These are phyloP conservation scores for Synodontis membranacea DNA, from an alignment of 2,113 vertebrate species.

Conservation along the genomic window DNA sequence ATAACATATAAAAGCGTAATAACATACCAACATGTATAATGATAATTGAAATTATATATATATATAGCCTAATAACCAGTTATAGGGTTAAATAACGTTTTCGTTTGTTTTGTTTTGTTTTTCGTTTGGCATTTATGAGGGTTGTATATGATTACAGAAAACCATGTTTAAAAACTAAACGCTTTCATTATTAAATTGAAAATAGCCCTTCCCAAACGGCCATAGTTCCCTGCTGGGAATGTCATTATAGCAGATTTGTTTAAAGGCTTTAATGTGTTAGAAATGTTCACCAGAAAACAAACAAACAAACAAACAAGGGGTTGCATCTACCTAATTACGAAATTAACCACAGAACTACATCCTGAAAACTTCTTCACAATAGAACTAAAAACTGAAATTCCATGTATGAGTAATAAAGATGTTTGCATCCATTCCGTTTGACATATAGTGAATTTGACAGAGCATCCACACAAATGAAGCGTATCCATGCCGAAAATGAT, in stretches of 20 bases:
- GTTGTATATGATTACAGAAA: not conserved
- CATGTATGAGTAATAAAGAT: not conserved
- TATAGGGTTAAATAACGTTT: not conserved
- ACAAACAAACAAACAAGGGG: not conserved
- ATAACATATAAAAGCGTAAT: no score
- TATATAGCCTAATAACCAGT: not conserved
- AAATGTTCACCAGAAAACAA: not conserved
- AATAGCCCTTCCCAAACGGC: not conserved
- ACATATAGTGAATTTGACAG: not conserved
- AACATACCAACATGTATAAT: no score
- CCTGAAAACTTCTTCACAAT: not conserved
- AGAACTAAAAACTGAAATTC: not conserved
- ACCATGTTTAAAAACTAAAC: not conserved
- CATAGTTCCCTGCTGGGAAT: not conserved
- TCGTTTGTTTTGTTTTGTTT: no score
- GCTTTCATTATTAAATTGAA: not conserved
- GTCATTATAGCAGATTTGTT: not conserved
- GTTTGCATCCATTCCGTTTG: not conserved
- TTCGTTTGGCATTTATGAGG: not conserved
- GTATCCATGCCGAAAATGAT: conserved; percentile 41
- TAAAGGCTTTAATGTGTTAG: not conserved
- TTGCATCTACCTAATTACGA: not conserved
- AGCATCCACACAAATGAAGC: conserved; percentile 12
- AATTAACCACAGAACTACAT: not conserved
- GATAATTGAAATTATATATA: no score